phyloP scores from a whole-genome alignment of 2,888 invertebrate genomes.

The Drosophila suboccidentalis region DNA sequence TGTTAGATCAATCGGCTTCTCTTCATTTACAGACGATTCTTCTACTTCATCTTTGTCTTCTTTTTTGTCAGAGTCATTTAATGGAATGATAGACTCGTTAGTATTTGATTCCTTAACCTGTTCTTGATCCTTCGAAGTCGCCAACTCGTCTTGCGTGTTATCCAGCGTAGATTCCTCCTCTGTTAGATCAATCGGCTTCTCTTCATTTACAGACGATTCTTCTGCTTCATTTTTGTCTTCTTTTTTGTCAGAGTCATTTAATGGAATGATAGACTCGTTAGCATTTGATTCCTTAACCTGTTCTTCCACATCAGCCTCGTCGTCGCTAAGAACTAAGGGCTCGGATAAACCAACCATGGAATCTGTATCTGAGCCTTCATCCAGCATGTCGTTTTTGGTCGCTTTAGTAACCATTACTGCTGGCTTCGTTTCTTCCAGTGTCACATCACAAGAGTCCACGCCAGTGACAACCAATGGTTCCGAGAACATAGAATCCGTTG shows the following conservation, averaged over 20 bases:
- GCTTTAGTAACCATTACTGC: not conserved
- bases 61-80: not conserved
- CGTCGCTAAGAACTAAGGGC: slow-evolving; percentile 69
- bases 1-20: not conserved
- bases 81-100: not conserved
- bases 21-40: not conserved
- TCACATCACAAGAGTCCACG: slow-evolving; percentile 56
- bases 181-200: not conserved
- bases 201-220: not conserved
- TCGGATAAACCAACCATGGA: slow-evolving; percentile 59
- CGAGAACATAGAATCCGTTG: slow-evolving; percentile 75
- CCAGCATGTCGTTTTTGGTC: not conserved
- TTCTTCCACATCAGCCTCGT: slow-evolving; percentile 32
- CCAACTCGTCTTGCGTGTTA: not conserved
- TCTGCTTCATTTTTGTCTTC: not conserved
- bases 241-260: not conserved
- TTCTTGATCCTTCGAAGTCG: not conserved
- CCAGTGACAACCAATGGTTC: slow-evolving; percentile 72
- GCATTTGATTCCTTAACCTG: not conserved
- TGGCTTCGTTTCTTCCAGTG: slow-evolving; percentile 55
- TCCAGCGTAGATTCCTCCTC: not conserved
- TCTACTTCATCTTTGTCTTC: not conserved
- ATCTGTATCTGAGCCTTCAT: slow-evolving; percentile 46
- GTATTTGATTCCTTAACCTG: not conserved
- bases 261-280: not conserved